Base-by-base conservation (phyloP, 2,113 vertebrate genomes). In the Gobio gobio region DNA sequence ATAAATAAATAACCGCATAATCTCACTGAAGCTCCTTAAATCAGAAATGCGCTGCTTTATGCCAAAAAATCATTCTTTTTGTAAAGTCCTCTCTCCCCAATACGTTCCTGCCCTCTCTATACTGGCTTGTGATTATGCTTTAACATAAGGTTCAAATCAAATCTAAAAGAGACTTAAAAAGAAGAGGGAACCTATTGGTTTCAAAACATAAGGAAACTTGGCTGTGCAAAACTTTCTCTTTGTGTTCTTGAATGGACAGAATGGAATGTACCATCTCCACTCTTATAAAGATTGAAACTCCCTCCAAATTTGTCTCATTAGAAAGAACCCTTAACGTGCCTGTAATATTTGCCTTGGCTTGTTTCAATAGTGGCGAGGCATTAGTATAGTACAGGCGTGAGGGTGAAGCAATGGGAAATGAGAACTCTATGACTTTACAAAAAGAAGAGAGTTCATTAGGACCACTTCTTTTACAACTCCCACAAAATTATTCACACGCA, bases 401-500 rank as follows among this genome's bases (percentile, higher is more conserved):
- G 70, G 36, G 59, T 73, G 85, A 74, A 84, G 79, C 81, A 79
- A 73, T 73, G 49, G 54, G 18, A 73, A 51, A 59, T 43, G 61
- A 76, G 20, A 84, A 40, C 84, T 72, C 75, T 6, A 66, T 75
- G 66, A 75, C 75, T 76, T 75, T 76, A 75, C 40, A 43, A n/a
- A 40, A 74, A 83, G 45, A 79, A 83, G 76, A 70, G 82, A 63
- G 33, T 58, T 51, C 26, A 43, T 43, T 43, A 64, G 80, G 83
- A 82, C 68, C 74, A 29, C 66, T 80, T 54, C 49, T 83, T 56
- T 68, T 26, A 47, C 58, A 86, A 58, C 80, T 86, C 80, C 54
- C 84, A 85, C 81, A 75, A 83, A 68, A 88, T 86, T 47, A 86
- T 68, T 78, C 36, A 77, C 75, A 63, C 10, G 1, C 43, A 49